These are phyloP conservation scores for Xylota sylvarum DNA, from an alignment of 2,888 invertebrate species.

Conservation along the genomic window DNA sequence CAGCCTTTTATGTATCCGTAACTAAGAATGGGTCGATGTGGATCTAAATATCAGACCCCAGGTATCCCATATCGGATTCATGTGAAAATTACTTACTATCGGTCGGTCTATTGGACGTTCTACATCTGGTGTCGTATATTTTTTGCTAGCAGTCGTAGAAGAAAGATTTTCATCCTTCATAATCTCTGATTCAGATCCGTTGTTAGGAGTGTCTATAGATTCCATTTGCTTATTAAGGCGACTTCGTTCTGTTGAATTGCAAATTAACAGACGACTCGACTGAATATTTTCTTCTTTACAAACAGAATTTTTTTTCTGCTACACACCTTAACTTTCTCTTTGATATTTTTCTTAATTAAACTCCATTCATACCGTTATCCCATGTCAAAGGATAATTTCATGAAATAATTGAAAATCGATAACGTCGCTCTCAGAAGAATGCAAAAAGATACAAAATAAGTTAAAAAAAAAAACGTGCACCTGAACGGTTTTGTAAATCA, in stretches of 20 bases:
- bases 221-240: not conserved
- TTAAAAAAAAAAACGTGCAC: not conserved
- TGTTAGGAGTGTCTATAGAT: not conserved
- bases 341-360: slow-evolving; percentile 47
- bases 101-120: too few relatives aligned
- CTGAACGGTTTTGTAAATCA: slow-evolving; percentile 28
- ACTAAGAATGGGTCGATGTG: too few relatives aligned
- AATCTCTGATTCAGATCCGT: too few relatives aligned
- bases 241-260: not conserved
- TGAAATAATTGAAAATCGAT: slow-evolving; percentile 66
- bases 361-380: slow-evolving; percentile 36
- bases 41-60: too few relatives aligned
- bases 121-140: too few relatives aligned
- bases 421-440: slow-evolving; percentile 1
- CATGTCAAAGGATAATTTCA: slow-evolving; percentile 50
- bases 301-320: not conserved
- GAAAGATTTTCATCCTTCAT: too few relatives aligned
- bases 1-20: too few relatives aligned
- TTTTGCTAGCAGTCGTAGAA: too few relatives aligned
- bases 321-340: slow-evolving; percentile 23
- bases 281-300: not conserved
- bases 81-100: too few relatives aligned
- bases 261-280: not conserved
- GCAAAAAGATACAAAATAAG: not conserved
- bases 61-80: too few relatives aligned